Evolutionary conservation across 2,113 vertebrate species (phyloP).

Genomic region (Hippopotamus amphibius): DNA sequence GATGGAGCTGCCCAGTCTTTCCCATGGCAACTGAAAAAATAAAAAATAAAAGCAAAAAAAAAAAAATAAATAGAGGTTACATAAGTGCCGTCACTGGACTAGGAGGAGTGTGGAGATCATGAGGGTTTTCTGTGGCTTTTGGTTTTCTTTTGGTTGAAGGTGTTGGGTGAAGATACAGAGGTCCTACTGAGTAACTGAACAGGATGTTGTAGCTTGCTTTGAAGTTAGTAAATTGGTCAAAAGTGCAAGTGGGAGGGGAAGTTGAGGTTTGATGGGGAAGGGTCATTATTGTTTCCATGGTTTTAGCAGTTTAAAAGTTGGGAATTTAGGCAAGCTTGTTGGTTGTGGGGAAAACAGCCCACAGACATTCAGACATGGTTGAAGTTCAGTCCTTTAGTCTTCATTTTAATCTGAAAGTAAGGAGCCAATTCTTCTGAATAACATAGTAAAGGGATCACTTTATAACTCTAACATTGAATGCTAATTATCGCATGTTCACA

Average conservation of each 20-base stretch:
- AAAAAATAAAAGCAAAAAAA: slow-evolving; percentile 37
- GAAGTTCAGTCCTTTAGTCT: slow-evolving; percentile 71
- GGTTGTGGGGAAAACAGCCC: slow-evolving; percentile 74
- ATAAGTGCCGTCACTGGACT: slow-evolving; percentile 28
- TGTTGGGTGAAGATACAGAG: slow-evolving; percentile 62
- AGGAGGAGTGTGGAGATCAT: slow-evolving; percentile 35
- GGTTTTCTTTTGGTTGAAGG: slow-evolving; percentile 41
- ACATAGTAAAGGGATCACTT: slow-evolving; percentile 37
- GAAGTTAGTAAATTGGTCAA: slow-evolving; percentile 70
- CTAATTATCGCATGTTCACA: not conserved
- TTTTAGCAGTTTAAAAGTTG: slow-evolving; percentile 76
- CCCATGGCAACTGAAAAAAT: slow-evolving; percentile 61
- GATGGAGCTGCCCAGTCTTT: slow-evolving; percentile 58
- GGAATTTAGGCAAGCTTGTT: slow-evolving; percentile 63
- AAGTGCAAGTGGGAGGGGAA: slow-evolving; percentile 56
- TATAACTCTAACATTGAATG: not conserved
- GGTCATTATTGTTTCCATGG: slow-evolving; percentile 78
- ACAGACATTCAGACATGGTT: slow-evolving; percentile 66
- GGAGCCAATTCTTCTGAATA: slow-evolving; percentile 64
- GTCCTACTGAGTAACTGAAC: slow-evolving; percentile 56
- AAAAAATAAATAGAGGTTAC: slow-evolving; percentile 31
- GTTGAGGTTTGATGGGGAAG: slow-evolving; percentile 73
- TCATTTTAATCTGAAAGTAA: slow-evolving; percentile 72
- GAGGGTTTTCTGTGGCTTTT: slow-evolving; percentile 50
- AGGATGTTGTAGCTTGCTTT: slow-evolving; percentile 58